These are phyloP conservation scores for Garra rufa DNA, from an alignment of 2,113 vertebrate species.

Conservation along the genomic window DNA sequence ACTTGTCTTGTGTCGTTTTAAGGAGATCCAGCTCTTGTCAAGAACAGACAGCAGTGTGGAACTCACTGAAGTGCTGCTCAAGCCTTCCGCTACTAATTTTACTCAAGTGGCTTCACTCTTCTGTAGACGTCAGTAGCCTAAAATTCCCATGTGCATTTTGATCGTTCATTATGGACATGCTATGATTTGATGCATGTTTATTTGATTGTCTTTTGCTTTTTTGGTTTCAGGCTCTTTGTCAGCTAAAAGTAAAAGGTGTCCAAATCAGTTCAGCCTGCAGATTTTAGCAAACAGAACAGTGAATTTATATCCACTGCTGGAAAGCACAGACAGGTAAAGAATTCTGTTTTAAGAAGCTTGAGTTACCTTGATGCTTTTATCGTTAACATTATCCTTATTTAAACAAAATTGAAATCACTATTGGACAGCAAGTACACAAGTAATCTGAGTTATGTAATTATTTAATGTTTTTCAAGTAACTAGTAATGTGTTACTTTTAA, in stretches of 20 bases:
- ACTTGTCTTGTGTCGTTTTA: constrained; percentile 42
- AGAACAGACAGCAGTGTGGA: constrained; percentile 78
- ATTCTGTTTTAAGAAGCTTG: background rate
- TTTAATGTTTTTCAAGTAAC: too few relatives aligned
- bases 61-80: constrained; percentile 82
- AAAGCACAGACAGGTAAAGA: constrained; percentile 78
- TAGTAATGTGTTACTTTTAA: too few relatives aligned
- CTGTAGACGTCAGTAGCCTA: constrained; percentile 82
- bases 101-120: constrained; percentile 86
- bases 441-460: too few relatives aligned
- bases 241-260: constrained; percentile 68
- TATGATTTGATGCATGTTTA: background rate
- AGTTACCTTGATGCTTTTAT: background rate
- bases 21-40: constrained; percentile 85
- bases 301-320: constrained; percentile 80
- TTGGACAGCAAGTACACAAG: background rate
- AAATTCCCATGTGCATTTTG: too few relatives aligned
- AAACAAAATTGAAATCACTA: background rate
- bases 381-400: background rate
- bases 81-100: constrained; percentile 85
- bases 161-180: background rate
- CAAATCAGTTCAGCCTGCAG: constrained; percentile 68
- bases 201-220: background rate
- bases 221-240: constrained; percentile 73
- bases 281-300: constrained; percentile 72